phyloP scores from a whole-genome alignment of 2,797 vertebrate species.

The Bradypus variegatus region DNA sequence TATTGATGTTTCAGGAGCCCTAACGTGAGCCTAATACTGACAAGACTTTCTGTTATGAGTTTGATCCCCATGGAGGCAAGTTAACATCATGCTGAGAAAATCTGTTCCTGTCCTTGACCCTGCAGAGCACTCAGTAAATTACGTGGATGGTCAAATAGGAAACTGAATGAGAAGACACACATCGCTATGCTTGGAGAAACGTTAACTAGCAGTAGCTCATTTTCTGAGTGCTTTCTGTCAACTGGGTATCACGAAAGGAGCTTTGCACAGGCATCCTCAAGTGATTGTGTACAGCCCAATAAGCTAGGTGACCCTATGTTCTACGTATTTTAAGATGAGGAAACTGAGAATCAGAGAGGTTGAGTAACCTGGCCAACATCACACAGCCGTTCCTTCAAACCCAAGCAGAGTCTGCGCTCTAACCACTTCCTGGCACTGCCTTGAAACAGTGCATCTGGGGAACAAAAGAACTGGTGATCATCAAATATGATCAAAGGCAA shows the following conservation, averaged over 20 bases:
- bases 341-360: background rate
- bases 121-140: background rate
- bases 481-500: background rate
- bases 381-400: background rate
- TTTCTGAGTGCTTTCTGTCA: fast-evolving
- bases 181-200: background rate
- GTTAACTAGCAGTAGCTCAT: fast-evolving
- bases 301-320: fast-evolving
- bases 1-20: fast-evolving
- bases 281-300: too few species aligned
- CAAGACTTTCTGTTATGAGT: fast-evolving
- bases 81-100: background rate
- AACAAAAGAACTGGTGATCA: fast-evolving
- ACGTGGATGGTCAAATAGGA: fast-evolving
- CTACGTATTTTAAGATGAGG: background rate
- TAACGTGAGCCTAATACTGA: fast-evolving
- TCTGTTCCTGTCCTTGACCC: background rate
- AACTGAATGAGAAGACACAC: background rate
- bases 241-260: fast-evolving
- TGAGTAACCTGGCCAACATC: too few species aligned
- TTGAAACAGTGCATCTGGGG: fast-evolving
- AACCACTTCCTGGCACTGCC: fast-evolving
- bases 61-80: background rate
- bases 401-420: fast-evolving
- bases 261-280: fast-evolving